Evolutionary conservation across 1,140 invertebrate species (phyloP).

Genomic region (Drosophila suzukii): DNA sequence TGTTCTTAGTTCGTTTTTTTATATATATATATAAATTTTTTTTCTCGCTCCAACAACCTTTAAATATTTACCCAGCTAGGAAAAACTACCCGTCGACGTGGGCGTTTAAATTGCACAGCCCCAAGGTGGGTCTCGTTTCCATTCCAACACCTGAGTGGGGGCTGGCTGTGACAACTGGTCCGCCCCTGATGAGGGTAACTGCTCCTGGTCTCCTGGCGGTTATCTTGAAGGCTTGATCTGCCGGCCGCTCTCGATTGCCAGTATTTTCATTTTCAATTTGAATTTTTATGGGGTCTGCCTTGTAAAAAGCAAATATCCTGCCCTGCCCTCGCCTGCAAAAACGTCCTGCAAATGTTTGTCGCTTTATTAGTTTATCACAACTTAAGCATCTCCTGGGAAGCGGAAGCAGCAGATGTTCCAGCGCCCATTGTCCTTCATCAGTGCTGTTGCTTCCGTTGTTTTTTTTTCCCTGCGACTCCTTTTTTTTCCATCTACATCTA

Average conservation of each 20-base stretch:
- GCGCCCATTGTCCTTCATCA: constrained; percentile 44
- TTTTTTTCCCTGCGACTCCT: not conserved
- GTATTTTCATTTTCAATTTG: constrained; percentile 77
- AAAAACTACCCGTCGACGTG: constrained; percentile 56
- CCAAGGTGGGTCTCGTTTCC: constrained; percentile 38
- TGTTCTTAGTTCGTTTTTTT: constrained; percentile 13
- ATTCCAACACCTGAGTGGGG: constrained; percentile 55
- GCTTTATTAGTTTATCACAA: constrained; percentile 80
- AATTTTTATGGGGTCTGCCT: constrained; percentile 68
- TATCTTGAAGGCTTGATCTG: constrained; percentile 61
- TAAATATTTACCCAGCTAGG: constrained; percentile 72
- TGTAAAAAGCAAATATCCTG: constrained; percentile 81
- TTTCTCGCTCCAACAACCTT: constrained; percentile 17
- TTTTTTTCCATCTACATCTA: not conserved
- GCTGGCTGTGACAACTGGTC: constrained; percentile 44
- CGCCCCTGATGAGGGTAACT: constrained; percentile 68
- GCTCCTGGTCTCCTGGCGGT: constrained; percentile 9
- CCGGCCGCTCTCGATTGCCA: constrained; percentile 55
- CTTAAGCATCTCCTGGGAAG: constrained; percentile 59
- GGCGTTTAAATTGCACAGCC: constrained; percentile 67
- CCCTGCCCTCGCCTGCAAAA: not conserved
- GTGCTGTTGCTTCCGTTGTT: constrained; percentile 19
- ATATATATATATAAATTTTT: not conserved
- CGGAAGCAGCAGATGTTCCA: constrained; percentile 62
- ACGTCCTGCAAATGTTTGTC: constrained; percentile 63